Evolutionary conservation across 1,140 invertebrate species (phyloP).

Genomic region (Ptiloglossa arizonensis): DNA sequence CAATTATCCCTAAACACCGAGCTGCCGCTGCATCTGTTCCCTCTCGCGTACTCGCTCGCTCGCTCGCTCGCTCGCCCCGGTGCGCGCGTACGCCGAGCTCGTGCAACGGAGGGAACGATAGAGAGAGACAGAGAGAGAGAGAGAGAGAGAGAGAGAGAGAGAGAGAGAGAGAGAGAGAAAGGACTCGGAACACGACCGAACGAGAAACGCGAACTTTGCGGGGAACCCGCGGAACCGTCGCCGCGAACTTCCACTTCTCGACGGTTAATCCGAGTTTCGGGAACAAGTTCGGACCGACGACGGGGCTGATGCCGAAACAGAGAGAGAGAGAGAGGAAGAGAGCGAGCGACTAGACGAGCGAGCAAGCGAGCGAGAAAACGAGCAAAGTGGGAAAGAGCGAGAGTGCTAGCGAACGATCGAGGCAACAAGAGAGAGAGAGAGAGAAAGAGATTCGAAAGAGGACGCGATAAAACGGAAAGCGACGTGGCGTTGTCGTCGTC

Average conservation of each 20-base stretch:
- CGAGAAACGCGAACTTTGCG: constrained; percentile 42
- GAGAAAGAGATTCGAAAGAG: not conserved
- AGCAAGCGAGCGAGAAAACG: not conserved
- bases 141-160: not conserved
- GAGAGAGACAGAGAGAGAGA: not conserved
- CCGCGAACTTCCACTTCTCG: constrained; percentile 39
- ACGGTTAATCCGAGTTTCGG: constrained; percentile 56
- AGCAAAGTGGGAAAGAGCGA: too few relatives aligned
- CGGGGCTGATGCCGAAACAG: too few relatives aligned
- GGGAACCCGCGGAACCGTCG: constrained; percentile 28
- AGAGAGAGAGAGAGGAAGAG: not conserved
- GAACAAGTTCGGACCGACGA: constrained; percentile 31
- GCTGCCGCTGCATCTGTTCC: constrained; percentile 53
- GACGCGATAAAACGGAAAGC: not conserved
- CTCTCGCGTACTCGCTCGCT: constrained; percentile 29
- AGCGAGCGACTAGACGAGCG: too few relatives aligned
- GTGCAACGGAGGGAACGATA: not conserved
- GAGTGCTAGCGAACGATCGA: too few relatives aligned
- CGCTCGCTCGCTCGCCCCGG: not conserved
- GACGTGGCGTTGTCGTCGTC: too few relatives aligned
- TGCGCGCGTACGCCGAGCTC: not conserved
- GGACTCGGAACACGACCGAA: not conserved
- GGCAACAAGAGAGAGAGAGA: not conserved
- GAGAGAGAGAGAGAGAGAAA: not conserved
- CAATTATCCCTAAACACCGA: constrained; percentile 63